These are phyloP conservation scores for Patagioenas fasciata DNA, from an alignment of 2,113 vertebrate species.

Conservation along the genomic window DNA sequence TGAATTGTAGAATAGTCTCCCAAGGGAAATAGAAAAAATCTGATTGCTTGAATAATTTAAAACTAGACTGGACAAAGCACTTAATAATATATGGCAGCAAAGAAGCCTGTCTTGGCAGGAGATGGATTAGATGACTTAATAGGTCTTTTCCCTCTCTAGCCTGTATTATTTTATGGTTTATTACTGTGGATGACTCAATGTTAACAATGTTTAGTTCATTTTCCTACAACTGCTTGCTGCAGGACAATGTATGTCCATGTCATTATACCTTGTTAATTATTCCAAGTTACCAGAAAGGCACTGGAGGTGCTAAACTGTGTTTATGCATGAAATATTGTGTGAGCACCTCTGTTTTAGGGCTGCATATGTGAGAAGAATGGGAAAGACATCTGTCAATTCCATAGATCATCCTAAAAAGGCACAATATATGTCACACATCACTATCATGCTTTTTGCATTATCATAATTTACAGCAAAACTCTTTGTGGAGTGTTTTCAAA, in stretches of 20 bases:
- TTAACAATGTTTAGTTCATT: constrained; percentile 12
- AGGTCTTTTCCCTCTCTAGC: neutral
- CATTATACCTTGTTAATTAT: neutral
- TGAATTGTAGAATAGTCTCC: neutral
- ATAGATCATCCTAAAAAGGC: neutral
- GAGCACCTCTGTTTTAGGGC: neutral
- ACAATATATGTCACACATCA: neutral
- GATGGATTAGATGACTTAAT: constrained; percentile 30
- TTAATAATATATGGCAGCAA: constrained; percentile 41
- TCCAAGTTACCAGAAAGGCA: neutral
- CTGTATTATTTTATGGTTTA: constrained; percentile 5
- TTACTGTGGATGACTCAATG: constrained; percentile 19
- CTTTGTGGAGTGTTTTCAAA: neutral
- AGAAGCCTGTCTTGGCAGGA: constrained; percentile 34
- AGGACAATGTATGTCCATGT: neutral
- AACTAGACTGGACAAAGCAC: constrained; percentile 16
- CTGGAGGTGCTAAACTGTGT: neutral
- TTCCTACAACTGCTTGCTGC: neutral
- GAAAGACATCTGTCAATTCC: neutral
- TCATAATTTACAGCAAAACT: neutral
- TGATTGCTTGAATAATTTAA: constrained; percentile 58
- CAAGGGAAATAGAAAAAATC: constrained; percentile 14
- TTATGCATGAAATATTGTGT: neutral
- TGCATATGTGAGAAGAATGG: neutral
- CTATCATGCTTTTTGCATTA: neutral